Conservation (phyloP, 2,113 vertebrate species). For the Anser cygnoides region DNA sequence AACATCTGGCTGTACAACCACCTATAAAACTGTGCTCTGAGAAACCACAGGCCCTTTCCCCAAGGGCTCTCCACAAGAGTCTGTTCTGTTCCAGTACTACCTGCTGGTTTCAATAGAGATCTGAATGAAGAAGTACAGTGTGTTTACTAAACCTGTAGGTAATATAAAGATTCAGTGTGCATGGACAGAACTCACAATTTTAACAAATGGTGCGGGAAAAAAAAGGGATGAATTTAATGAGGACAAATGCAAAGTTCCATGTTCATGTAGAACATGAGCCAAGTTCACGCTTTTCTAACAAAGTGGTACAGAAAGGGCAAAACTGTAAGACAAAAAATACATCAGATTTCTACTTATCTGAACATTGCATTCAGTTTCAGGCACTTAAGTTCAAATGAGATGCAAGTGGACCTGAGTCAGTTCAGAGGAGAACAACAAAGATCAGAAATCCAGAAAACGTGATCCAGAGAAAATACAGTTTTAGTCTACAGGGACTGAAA, state of each 20-base stretch:
- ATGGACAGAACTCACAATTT: background rate
- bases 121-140: background rate
- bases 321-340: background rate
- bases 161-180: background rate
- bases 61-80: background rate
- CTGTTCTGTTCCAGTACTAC: background rate
- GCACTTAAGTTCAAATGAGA: background rate
- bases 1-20: background rate
- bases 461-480: background rate
- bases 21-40: background rate
- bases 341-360: background rate
- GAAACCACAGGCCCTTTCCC: background rate
- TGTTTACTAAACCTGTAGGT: background rate
- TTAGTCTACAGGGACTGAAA: background rate
- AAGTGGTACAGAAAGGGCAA: background rate
- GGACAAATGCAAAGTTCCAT: background rate
- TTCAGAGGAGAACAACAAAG: background rate
- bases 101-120: background rate
- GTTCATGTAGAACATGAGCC: background rate
- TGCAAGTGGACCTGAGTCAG: rapidly evolving
- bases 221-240: background rate
- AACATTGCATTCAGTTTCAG: background rate
- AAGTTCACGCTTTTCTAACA: background rate
- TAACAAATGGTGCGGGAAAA: background rate
- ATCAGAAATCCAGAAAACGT: background rate